A percentile compares a stretch with the other conserved stretches of the same genome.
phyloP scores from a whole-genome alignment of 2,113 vertebrate genomes.

The Cryptomyrus ogoouensis region DNA sequence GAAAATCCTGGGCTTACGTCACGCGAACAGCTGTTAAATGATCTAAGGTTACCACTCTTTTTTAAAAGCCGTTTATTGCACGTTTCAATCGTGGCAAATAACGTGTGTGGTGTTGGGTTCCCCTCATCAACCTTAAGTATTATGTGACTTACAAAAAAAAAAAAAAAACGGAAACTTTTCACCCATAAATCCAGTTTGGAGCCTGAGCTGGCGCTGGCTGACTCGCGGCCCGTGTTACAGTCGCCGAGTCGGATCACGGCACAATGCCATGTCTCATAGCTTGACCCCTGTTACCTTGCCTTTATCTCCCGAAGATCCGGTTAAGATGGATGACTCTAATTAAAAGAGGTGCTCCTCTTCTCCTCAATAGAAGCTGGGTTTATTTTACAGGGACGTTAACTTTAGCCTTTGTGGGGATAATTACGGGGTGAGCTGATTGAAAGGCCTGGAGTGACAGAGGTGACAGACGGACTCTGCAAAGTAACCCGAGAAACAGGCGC shows the following conservation, averaged over 20 bases:
- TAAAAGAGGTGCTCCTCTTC: slow-evolving; percentile 65
- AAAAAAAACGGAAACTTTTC: slow-evolving; percentile 47
- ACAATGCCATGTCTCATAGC: slow-evolving; percentile 56
- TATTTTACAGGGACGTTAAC: slow-evolving; percentile 73
- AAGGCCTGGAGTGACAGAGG: slow-evolving; percentile 63
- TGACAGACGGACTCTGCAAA: slow-evolving; percentile 66
- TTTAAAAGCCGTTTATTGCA: slow-evolving; percentile 54
- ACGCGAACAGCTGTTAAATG: slow-evolving; percentile 61
- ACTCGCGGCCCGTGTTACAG: slow-evolving; percentile 46
- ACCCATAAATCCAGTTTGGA: slow-evolving; percentile 66
- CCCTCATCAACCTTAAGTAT: slow-evolving; percentile 64
- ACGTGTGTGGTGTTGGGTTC: slow-evolving; percentile 64
- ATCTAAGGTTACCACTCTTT: slow-evolving; percentile 69
- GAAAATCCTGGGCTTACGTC: slow-evolving; percentile 45
- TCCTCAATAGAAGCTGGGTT: slow-evolving; percentile 63
- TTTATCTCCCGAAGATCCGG: slow-evolving; percentile 69
- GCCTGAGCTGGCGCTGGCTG: slow-evolving; percentile 50
- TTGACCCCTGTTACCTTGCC: slow-evolving; percentile 63
- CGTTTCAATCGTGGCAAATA: slow-evolving; percentile 55
- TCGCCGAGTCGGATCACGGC: slow-evolving; percentile 25
- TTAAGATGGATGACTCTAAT: slow-evolving; percentile 74
- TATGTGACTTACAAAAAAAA: slow-evolving; percentile 60
- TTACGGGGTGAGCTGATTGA: slow-evolving; percentile 73
- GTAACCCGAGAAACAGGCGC: slow-evolving; percentile 64
- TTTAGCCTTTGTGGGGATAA: slow-evolving; percentile 66